phyloP scores from a whole-genome alignment of 2,888 invertebrate genomes.

The Didymodactylos carnosus region DNA sequence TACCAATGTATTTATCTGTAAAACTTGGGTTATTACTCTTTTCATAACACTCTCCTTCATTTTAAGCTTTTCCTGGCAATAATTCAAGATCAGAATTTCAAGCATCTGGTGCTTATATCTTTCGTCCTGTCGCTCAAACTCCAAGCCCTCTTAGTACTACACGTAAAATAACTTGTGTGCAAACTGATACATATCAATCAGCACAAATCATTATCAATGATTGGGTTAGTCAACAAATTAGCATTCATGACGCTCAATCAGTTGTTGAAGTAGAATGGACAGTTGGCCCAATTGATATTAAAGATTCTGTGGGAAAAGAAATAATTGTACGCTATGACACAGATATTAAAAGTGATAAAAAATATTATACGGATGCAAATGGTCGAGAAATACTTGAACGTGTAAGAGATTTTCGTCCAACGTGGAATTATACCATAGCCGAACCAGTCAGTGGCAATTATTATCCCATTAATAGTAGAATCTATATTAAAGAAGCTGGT shows the following conservation, averaged over 20 bases:
- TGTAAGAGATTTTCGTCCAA: constrained; percentile 35
- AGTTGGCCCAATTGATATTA: constrained; percentile 21
- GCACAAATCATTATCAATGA: constrained; percentile 31
- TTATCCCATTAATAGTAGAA: constrained; percentile 69
- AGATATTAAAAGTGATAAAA: constrained; percentile 17
- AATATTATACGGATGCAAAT: constrained; percentile 65
- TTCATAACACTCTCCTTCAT: neutral
- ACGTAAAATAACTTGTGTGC: neutral
- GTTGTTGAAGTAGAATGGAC: constrained; percentile 41
- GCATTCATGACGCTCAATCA: constrained; percentile 25
- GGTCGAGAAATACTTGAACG: constrained; percentile 54
- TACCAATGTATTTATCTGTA: neutral
- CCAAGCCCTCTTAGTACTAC: neutral
- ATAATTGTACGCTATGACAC: constrained; percentile 53
- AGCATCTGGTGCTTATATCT: constrained; percentile 77
- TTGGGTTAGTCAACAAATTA: constrained; percentile 40
- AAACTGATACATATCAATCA: neutral
- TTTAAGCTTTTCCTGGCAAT: constrained; percentile 45
- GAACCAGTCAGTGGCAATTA: constrained; percentile 54
- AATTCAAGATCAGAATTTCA: constrained; percentile 44
- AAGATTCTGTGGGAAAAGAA: constrained; percentile 54
- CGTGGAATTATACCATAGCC: constrained; percentile 40
- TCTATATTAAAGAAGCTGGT: constrained; percentile 32
- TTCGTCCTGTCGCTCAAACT: constrained; percentile 25
- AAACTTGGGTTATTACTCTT: neutral